Base-by-base conservation (phyloP, 2,888 invertebrate genomes). In the Halocaridina rubra region DNA sequence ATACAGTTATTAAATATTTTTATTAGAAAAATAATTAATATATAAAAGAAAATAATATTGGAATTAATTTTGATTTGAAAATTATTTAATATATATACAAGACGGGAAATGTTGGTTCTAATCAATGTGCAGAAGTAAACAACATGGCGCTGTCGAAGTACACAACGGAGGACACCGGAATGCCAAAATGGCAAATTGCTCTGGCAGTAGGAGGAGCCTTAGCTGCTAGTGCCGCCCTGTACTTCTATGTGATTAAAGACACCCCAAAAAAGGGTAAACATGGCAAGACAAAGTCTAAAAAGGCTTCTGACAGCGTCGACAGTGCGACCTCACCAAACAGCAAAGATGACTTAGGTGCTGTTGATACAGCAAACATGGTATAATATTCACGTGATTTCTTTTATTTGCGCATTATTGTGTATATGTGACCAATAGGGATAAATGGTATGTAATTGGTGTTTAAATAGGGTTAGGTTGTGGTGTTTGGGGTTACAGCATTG, bases 201-300 rank as follows among this genome's bases (percentile, higher is more conserved):
- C 92, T 97, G 88, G 93, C 95, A 86, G 93, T 97, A 88, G 96
- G 96, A 89, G 95, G 96, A 88, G 96, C 96, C 90, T 93, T 96
- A 89, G 96, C 95, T 85, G 92, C 96, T 81, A 96, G 96, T 84
- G 91, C 96, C 90, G 96, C 96, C 90, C 94, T 95, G 90, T 95
- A 95, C 92, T 95, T 94, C 91, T 93, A 94, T 90, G 24, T 80
- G 39, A 30, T 59, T 13, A 67, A 19, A 67, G 72, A 77, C 13
- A 30, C 61, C n/a, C 69, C 93, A 85, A 53, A 88, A 89, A 22
- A 86, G 59, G 79, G 32, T 92, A 90, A 30, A 3, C 59, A 61
- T n/a, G n/a, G 30, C 24, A 82, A 82, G 71, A 82, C 81, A 82
- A 13, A 33, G 5, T 39, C 33, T 3, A 81, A 81, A n/a, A 76